Evolutionary conservation across 1,140 invertebrate genomes (phyloP), one percentile per base, ranked within the genome.

Genomic region (Zophobas morio): DNA sequence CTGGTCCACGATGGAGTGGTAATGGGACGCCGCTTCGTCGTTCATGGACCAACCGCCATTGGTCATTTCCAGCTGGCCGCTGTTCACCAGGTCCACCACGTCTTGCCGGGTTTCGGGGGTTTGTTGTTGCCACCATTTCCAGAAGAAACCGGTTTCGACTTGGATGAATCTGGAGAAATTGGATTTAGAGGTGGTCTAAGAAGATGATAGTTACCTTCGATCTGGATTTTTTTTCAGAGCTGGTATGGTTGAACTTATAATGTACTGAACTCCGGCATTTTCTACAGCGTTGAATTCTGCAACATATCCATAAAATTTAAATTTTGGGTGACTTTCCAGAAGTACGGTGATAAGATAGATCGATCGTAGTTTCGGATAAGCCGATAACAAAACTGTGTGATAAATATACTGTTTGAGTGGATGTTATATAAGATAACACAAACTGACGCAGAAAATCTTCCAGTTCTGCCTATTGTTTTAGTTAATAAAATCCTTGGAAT

Each of bases 1-100:
- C 83, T 96, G 94, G 84, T 97, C 95, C 78, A 97, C 94, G n/a
- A 95, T 93, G 46, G 92, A 92, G 57, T 91, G 89, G 82, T 96
- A 97, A 86, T 96, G 93, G 1, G 92, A 88, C 0, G 91, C 87
- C 0, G 94, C 94, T 83, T 96, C 95, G 84, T 96, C 95, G 84
- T 95, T 94, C 93, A 94, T 94, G 75, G 89, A 90, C 92, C 92
- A 94, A 1, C 89, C 89, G 0, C 93, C 93, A 1, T 88, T 89
- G 75, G 91, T 92, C 82, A 96, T 94, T 86, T 96, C 94, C 8
- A 96, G 85, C 53, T 91, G 90, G 33, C 93, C 94, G 70, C 88
- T 86, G 6, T 76, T 89, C 87, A 78, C 84, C 8, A 90, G 81
- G 8, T 79, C 42, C 79, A 83, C 85, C 0, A 89, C 86, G 36